Base-by-base conservation (phyloP, 1,140 invertebrate genomes). In the Rhagoletis zephyria region DNA sequence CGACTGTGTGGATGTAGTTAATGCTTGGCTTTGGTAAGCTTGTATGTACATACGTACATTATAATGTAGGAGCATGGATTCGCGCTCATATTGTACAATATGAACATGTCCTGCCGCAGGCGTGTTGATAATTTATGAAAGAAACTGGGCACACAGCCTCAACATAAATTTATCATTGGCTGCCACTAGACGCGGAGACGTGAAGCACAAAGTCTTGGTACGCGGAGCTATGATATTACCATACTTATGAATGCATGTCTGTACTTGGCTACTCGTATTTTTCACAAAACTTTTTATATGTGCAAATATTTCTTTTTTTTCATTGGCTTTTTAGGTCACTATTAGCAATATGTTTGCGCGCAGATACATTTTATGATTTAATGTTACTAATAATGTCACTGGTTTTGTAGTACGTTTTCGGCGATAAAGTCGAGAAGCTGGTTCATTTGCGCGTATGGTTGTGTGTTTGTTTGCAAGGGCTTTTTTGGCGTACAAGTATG, bases 91-190 rank as follows among this genome's bases (percentile, higher is more conserved):
- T 19, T 81, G 51, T 56, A 56, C 48, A 67, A 9, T 42, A 19
- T 14, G 45, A 16, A 16, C 48, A 56, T 81, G n/a, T 81, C 48
- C 74, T 81, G 74, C 74, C 48, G 74, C 74, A 81, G 74, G 74
- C 74, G 48, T 81, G 14, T n/a, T 81, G 74, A 56, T 81, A 81
- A 81, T 81, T 81, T 81, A 81, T 81, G 74, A 81, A 81, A 81
- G 48, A 81, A 81, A 81, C 74, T 81, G 74, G 74, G 74, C 74
- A 81, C 42, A 56, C 42, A 56, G 42, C 48, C 74, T 81, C 74
- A 81, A 81, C 45, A 81, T 81, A 81, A 81, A 81, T 81, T 81
- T 81, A 81, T 81, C 74, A 81, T 81, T 56, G 74, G 74, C 45
- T 12, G n/a, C 48, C 42, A 56, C 2, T n/a, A 81, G 48, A 56